Evolutionary conservation across 2,797 vertebrate species (phyloP).

Genomic region (Syngnathus rostellatus): DNA sequence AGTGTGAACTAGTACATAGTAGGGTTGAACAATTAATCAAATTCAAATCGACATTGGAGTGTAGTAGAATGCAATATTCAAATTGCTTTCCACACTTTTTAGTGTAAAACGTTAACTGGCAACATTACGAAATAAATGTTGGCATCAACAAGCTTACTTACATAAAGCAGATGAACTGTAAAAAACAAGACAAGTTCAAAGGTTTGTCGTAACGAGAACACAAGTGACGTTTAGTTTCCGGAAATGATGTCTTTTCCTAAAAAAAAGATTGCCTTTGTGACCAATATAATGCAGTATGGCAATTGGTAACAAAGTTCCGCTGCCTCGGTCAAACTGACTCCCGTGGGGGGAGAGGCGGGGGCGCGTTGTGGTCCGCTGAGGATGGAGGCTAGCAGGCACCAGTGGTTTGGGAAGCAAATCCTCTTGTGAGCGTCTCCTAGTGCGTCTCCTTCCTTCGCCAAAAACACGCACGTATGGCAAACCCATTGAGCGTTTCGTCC

Average conservation of each 20-base stretch:
- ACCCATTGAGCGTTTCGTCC: neutral
- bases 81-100: neutral
- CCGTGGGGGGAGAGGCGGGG: constrained; percentile 48
- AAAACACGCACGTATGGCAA: constrained; percentile 19
- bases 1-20: neutral
- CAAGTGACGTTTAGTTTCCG: constrained; percentile 50
- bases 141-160: constrained; percentile 35
- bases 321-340: constrained; percentile 72
- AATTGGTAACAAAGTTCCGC: constrained; percentile 76
- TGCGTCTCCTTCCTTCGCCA: constrained; percentile 44
- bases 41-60: too few species aligned
- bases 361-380: constrained; percentile 65
- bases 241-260: constrained; percentile 58
- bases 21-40: too few species aligned
- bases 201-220: constrained; percentile 41
- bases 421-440: constrained; percentile 35
- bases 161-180: constrained; percentile 26
- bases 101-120: constrained; percentile 29
- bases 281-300: constrained; percentile 65
- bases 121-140: constrained; percentile 27
- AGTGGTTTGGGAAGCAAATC: constrained; percentile 81
- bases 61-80: too few species aligned
- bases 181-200: constrained; percentile 40
- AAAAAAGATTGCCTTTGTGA: constrained; percentile 56
- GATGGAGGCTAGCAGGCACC: constrained; percentile 83